phyloP scores from a whole-genome alignment of 2,797 vertebrate species.

The Danio aesculapii region DNA sequence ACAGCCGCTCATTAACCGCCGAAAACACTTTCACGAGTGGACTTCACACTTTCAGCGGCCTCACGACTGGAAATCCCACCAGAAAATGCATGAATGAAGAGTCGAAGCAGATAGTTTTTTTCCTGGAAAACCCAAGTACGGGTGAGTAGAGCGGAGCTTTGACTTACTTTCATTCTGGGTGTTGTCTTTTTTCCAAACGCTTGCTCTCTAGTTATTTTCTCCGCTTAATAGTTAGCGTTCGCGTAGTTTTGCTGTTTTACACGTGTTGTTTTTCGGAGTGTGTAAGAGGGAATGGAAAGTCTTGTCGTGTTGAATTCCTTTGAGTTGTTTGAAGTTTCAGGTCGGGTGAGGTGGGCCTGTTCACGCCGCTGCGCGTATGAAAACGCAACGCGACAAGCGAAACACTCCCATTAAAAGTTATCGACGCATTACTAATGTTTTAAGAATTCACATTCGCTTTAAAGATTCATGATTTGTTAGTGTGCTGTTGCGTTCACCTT shows the following conservation, averaged over 20 bases:
- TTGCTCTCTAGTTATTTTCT: not conserved
- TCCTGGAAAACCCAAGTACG: constrained; percentile 54
- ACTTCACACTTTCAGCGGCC: not conserved
- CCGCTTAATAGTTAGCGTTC: not conserved
- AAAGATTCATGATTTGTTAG: not conserved
- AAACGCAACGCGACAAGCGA: not conserved
- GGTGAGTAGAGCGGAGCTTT: constrained; percentile 65
- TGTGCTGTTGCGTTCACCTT: not conserved
- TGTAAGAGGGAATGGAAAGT: not conserved
- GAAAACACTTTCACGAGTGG: not conserved
- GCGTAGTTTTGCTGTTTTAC: not conserved
- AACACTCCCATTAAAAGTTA: not conserved
- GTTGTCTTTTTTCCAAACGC: constrained; percentile 38
- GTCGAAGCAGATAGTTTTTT: constrained; percentile 44
- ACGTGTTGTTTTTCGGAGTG: not conserved
- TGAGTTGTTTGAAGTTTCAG: constrained; percentile 46
- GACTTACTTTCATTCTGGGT: constrained; percentile 53
- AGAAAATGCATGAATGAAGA: constrained; percentile 54
- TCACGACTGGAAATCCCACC: not conserved
- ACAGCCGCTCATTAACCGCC: constrained; percentile 4
- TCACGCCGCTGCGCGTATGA: constrained; percentile 1
- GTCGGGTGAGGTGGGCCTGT: constrained; percentile 40
- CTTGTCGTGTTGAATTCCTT: constrained; percentile 2
- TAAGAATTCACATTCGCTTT: no score
- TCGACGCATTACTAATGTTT: no score